Percentiles rank a stretch among this genome's conserved stretches.
These are phyloP conservation scores for Muscicapa striata DNA, from an alignment of 2,797 vertebrate genomes.

Conservation along the genomic window DNA sequence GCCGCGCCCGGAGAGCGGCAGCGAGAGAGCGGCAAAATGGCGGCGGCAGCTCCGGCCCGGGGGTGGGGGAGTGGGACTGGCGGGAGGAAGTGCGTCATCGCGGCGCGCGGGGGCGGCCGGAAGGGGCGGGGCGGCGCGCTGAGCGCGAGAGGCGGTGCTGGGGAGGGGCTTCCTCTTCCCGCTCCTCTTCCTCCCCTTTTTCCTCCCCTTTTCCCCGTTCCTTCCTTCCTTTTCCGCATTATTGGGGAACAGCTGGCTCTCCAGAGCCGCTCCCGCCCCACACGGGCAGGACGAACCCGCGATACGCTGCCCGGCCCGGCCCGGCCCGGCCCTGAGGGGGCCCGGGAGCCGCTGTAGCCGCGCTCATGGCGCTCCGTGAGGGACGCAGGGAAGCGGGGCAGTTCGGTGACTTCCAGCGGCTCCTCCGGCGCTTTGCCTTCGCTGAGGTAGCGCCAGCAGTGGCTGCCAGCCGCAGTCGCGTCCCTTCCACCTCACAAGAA, in stretches of 20 bases:
- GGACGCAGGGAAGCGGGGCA: fast-evolving
- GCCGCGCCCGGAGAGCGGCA: background rate
- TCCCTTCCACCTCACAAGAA: background rate
- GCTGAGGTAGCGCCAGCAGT: background rate
- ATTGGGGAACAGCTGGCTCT: fast-evolving
- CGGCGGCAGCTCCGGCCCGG: background rate
- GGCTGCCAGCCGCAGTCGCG: background rate
- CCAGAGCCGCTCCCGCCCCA: fast-evolving
- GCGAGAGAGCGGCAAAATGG: background rate
- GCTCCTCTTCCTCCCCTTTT: fast-evolving
- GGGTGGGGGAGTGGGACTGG: background rate
- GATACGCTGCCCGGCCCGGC: too few species aligned
- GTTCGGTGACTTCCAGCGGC: background rate
- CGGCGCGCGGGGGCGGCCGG: background rate
- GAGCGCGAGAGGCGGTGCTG: fast-evolving
- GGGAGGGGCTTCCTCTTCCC: fast-evolving
- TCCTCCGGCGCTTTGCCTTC: background rate
- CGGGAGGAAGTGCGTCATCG: background rate
- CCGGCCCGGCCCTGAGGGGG: too few species aligned
- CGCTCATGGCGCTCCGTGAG: fast-evolving
- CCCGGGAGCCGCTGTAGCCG: background rate
- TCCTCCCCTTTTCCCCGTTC: fast-evolving
- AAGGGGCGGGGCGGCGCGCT: too few species aligned
- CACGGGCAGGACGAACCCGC: background rate
- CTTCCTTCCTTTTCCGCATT: fast-evolving